A percentile compares a stretch with the other conserved stretches of the same genome.
Evolutionary conservation across 2,797 vertebrate genomes (phyloP).

Genomic region (Myoxocephalus aenaeus): DNA sequence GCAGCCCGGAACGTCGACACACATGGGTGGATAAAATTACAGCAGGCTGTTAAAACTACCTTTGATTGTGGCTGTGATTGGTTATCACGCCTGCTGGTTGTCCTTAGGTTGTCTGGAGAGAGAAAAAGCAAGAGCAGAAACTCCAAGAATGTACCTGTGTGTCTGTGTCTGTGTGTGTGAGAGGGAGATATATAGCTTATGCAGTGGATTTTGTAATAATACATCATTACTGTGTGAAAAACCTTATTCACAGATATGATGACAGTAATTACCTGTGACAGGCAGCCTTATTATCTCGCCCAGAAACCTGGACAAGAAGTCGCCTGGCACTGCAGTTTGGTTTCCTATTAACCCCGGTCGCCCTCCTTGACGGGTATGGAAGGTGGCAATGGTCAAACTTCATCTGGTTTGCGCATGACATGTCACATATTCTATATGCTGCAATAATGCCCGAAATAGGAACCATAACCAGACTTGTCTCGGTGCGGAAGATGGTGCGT

Average conservation of each 20-base stretch:
- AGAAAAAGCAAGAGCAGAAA: not conserved
- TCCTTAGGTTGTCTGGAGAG: not conserved
- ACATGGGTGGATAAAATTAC: constrained; percentile 11
- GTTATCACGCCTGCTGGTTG: not conserved
- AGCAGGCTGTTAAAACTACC: constrained; percentile 10
- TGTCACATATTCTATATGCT: constrained; percentile 28
- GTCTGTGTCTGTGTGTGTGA: not conserved
- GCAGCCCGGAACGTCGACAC: not conserved
- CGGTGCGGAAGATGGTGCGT: constrained; percentile 12
- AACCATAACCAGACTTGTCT: constrained; percentile 12
- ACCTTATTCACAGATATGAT: constrained; percentile 44
- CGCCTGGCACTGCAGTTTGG: constrained; percentile 52
- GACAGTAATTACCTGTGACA: constrained; percentile 62
- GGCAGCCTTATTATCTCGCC: constrained; percentile 63
- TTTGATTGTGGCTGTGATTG: not conserved
- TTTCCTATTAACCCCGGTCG: constrained; percentile 65
- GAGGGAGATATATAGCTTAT: not conserved
- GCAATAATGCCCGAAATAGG: constrained; percentile 15
- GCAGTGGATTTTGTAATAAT: constrained; percentile 23
- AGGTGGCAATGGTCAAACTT: constrained; percentile 56
- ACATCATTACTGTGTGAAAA: constrained; percentile 37
- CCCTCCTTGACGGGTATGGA: constrained; percentile 54
- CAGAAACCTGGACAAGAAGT: constrained; percentile 52
- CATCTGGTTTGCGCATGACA: constrained; percentile 45
- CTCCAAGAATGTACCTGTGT: not conserved